Percentiles rank a stretch among this genome's conserved stretches.
Evolutionary conservation across 2,113 vertebrate genomes (phyloP).

Genomic region (Panthera leo): DNA sequence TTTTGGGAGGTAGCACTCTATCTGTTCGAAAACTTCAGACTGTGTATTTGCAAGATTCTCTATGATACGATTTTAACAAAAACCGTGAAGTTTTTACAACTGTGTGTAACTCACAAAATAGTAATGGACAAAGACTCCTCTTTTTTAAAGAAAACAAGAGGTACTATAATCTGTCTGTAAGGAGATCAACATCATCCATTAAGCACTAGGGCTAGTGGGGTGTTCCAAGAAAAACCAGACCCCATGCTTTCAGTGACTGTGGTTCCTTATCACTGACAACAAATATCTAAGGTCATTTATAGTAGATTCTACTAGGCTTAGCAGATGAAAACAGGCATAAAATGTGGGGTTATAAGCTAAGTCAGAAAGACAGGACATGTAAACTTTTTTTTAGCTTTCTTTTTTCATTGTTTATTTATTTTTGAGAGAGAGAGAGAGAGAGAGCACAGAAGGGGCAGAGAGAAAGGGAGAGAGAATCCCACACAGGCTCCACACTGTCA

Average conservation of each 20-base stretch:
- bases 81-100: neutral
- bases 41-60: conserved; percentile 48
- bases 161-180: neutral
- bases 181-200: neutral
- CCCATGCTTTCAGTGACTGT: neutral
- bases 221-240: neutral
- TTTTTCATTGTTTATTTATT: too few relatives aligned
- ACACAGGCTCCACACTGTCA: too few relatives aligned
- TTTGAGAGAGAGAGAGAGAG: too few relatives aligned
- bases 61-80: conserved; percentile 14
- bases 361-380: neutral
- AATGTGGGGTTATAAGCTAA: neutral
- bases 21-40: conserved; percentile 50
- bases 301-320: neutral
- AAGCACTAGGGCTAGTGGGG: neutral
- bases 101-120: neutral
- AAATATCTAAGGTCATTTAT: neutral
- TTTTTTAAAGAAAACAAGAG: neutral
- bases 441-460: too few relatives aligned
- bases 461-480: too few relatives aligned
- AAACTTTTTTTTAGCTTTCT: too few relatives aligned
- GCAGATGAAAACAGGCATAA: neutral
- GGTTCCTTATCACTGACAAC: neutral
- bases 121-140: neutral
- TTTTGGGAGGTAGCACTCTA: conserved; percentile 34